A percentile compares a stretch with the other conserved stretches of the same genome.
Conservation (phyloP, 2,888 invertebrate genomes). For the Chrysolina americana region DNA sequence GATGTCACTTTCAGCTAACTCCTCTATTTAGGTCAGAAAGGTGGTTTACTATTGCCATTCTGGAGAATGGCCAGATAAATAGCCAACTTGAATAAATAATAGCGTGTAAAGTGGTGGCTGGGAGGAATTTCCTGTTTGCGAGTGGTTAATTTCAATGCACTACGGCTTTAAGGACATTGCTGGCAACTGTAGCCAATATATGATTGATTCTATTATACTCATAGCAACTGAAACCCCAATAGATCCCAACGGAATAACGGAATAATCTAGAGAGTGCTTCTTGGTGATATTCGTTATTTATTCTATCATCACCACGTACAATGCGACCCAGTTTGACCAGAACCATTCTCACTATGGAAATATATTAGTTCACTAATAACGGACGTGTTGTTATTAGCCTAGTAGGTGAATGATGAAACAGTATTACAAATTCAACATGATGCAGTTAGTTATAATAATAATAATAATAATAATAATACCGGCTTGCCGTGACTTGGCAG, state of each 20-base stretch:
- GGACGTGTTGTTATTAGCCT: too few relatives aligned
- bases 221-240: background rate
- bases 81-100: conserved; percentile 37
- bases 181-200: background rate
- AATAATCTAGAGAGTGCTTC: background rate
- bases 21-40: conserved; percentile 34
- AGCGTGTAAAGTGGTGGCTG: conserved; percentile 28
- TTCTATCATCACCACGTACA: too few relatives aligned
- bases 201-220: background rate
- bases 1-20: conserved; percentile 26
- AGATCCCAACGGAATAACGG: background rate
- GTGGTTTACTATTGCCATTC: conserved; percentile 36
- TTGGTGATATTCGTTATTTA: too few relatives aligned
- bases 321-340: too few relatives aligned
- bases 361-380: too few relatives aligned
- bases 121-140: conserved; percentile 23
- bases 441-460: too few relatives aligned
- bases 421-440: too few relatives aligned
- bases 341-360: too few relatives aligned
- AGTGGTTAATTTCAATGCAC: conserved; percentile 12
- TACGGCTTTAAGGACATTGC: background rate
- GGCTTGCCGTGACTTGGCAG: too few relatives aligned
- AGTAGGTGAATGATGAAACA: too few relatives aligned
- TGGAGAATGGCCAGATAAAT: conserved; percentile 35
- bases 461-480: too few relatives aligned